Conservation (phyloP, 1,140 invertebrate species). For the Anagrus nilaparvatae region DNA sequence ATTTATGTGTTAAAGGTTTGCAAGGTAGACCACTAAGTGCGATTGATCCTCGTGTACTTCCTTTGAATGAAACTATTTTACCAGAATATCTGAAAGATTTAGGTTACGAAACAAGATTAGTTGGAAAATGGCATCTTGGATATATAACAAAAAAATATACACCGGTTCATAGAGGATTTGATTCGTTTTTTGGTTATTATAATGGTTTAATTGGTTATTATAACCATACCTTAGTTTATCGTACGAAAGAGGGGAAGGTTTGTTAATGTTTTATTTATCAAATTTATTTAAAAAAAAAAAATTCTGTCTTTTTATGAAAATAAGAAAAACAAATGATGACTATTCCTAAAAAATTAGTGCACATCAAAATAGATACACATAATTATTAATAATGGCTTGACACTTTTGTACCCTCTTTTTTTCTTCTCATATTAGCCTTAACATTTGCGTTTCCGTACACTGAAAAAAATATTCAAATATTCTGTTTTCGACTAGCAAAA, state of each 20-base stretch:
- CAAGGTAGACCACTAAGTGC: constrained; percentile 50
- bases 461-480: no score
- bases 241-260: no score
- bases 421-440: no score
- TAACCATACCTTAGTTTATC: constrained; percentile 37
- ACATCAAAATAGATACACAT: no score
- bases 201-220: constrained; percentile 50
- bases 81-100: constrained; percentile 43
- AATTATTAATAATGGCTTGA: no score
- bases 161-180: constrained; percentile 51
- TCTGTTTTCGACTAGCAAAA: no score
- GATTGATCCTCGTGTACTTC: constrained; percentile 46
- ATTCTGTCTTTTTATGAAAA: no score
- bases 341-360: not conserved
- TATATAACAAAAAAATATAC: constrained; percentile 38
- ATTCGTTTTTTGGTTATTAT: constrained; percentile 56
- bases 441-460: no score
- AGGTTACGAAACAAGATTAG: constrained; percentile 29
- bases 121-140: constrained; percentile 43
- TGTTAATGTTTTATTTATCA: no score
- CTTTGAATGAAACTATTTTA: constrained; percentile 45
- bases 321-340: not conserved
- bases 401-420: no score
- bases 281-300: no score
- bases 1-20: constrained; percentile 40